A percentile compares a stretch with the other conserved stretches of the same genome.
Evolutionary conservation across 2,797 vertebrate genomes (phyloP).

Genomic region (Simalia tracyae): DNA sequence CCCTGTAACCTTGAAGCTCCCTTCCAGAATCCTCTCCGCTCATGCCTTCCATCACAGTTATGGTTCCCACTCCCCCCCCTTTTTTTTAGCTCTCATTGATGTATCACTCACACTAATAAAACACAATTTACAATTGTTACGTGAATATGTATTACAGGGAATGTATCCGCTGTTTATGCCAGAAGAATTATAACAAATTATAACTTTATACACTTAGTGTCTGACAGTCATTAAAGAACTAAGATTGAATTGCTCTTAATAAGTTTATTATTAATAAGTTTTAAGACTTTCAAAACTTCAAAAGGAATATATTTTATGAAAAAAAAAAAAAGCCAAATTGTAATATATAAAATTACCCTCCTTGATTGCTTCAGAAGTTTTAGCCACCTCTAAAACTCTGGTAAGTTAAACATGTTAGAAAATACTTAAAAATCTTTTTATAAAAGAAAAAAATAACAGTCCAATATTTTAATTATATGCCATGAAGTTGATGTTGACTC

Average conservation of each 20-base stretch:
- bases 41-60: too few relatives aligned
- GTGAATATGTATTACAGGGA: background rate
- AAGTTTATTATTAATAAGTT: background rate
- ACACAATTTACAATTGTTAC: background rate
- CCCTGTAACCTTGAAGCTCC: too few relatives aligned
- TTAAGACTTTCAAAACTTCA: background rate
- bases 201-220: background rate
- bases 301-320: background rate
- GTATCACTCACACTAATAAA: background rate
- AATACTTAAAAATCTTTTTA: background rate
- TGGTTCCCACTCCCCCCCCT: too few relatives aligned
- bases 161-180: background rate
- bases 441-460: background rate
- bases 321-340: background rate
- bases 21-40: too few relatives aligned
- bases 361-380: background rate
- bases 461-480: background rate
- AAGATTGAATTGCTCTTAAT: background rate
- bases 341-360: background rate
- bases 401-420: background rate
- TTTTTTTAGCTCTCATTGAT: too few relatives aligned
- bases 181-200: background rate
- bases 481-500: background rate
- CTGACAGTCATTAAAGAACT: background rate
- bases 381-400: background rate